Percentiles rank a stretch among this genome's conserved stretches.
Conservation (phyloP, 37 sponge, comb jelly and placozoan species). For the Oscarella lobularis region DNA sequence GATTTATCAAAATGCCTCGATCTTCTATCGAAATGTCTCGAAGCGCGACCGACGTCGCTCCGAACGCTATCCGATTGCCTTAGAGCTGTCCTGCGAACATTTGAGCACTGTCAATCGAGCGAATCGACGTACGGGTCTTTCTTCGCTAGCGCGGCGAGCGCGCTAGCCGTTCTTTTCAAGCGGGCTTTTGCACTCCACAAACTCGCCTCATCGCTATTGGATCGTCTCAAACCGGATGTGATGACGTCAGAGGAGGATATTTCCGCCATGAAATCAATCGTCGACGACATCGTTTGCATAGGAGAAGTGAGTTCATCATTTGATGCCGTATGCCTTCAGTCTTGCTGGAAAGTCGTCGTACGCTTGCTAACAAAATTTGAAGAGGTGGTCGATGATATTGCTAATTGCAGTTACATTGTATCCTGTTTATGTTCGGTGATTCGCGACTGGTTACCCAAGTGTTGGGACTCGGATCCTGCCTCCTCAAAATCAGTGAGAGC, state of each 20-base stretch:
- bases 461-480: not conserved
- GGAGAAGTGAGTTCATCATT: not conserved
- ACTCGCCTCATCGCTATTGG: not conserved
- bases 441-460: not conserved
- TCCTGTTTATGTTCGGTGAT: not conserved
- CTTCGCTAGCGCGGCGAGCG: not conserved
- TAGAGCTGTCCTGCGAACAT: not conserved
- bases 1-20: not conserved
- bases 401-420: too few relatives aligned
- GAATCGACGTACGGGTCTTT: not conserved
- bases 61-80: too few relatives aligned
- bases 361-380: not conserved
- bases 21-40: not conserved
- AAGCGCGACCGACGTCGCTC: too few relatives aligned
- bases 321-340: not conserved
- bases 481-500: not conserved
- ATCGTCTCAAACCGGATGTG: not conserved
- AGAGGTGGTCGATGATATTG: not conserved
- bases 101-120: not conserved
- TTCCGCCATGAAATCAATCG: not conserved
- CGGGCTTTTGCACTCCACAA: not conserved
- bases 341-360: not conserved
- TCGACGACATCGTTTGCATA: not conserved
- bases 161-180: not conserved
- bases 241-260: too few relatives aligned